Evolutionary conservation across 2,888 invertebrate species (phyloP).

Genomic region (Netelia melanura): DNA sequence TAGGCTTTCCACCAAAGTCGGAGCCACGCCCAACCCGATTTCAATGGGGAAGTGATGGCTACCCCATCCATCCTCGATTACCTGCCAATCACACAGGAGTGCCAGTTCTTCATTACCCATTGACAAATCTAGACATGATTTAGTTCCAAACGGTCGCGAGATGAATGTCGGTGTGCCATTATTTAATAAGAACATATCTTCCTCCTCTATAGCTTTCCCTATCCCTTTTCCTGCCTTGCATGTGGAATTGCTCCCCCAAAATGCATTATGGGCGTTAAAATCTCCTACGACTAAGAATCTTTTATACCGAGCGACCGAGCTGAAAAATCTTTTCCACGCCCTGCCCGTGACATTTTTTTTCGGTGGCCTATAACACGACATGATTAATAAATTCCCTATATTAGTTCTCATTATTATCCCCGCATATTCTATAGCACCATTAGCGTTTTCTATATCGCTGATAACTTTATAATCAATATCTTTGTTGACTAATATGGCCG

Average conservation of each 20-base stretch:
- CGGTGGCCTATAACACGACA: slow-evolving; percentile 22
- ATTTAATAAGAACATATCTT: slow-evolving; percentile 8
- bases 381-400: background rate
- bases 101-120: background rate
- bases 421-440: background rate
- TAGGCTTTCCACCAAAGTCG: background rate
- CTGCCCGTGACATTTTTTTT: background rate
- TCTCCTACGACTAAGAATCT: slow-evolving; percentile 18
- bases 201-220: background rate
- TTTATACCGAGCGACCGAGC: slow-evolving; percentile 1
- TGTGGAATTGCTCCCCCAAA: slow-evolving; percentile 2
- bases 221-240: slow-evolving; percentile 7
- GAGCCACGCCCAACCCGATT: background rate
- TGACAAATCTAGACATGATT: slow-evolving; percentile 20
- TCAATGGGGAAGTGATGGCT: slow-evolving; percentile 49
- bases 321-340: background rate
- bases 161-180: slow-evolving; percentile 6
- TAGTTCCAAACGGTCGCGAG: slow-evolving; percentile 29
- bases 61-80: slow-evolving; percentile 44
- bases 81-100: slow-evolving; percentile 27
- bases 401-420: background rate
- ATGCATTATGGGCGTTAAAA: slow-evolving; percentile 28
- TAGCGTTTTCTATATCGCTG: background rate
- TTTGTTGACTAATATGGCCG: too few relatives aligned
- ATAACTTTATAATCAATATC: slow-evolving; percentile 3